Conservation (phyloP, 30 jellyfish, hydroid and myxozoan species). For the Aurelia aurita region DNA sequence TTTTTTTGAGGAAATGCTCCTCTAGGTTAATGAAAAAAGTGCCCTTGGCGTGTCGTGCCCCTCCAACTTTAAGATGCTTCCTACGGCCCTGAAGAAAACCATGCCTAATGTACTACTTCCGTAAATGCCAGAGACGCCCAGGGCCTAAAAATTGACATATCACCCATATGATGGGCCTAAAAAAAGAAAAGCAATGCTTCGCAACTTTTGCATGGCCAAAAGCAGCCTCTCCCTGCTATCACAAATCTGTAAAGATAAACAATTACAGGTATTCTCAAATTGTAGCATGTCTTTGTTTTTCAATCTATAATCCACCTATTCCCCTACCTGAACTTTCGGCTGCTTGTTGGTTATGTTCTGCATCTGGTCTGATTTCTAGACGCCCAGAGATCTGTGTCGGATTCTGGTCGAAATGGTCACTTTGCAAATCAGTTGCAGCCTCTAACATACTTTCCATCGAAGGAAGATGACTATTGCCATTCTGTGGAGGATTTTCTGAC, state of each 20-base stretch:
- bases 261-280: neutral
- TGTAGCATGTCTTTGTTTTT: neutral
- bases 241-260: no score
- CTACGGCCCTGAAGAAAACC: no score
- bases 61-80: no score
- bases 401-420: slow-evolving; percentile 72
- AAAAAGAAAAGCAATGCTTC: no score
- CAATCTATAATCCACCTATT: neutral
- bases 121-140: no score
- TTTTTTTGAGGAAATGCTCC: no score
- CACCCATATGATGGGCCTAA: no score
- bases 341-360: slow-evolving; percentile 20
- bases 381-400: slow-evolving; percentile 73
- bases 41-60: no score
- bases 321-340: slow-evolving; percentile 62
- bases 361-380: slow-evolving; percentile 44
- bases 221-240: neutral
- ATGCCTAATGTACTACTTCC: no score
- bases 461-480: slow-evolving; percentile 54
- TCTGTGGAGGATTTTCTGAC: slow-evolving; percentile 13
- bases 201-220: no score
- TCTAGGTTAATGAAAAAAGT: no score
- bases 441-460: slow-evolving; percentile 97
- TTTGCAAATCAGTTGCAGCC: slow-evolving; percentile 97
- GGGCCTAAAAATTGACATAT: no score